These are phyloP conservation scores for Neotragus pygmaeus DNA, from an alignment of 2,113 vertebrate genomes.

Conservation along the genomic window DNA sequence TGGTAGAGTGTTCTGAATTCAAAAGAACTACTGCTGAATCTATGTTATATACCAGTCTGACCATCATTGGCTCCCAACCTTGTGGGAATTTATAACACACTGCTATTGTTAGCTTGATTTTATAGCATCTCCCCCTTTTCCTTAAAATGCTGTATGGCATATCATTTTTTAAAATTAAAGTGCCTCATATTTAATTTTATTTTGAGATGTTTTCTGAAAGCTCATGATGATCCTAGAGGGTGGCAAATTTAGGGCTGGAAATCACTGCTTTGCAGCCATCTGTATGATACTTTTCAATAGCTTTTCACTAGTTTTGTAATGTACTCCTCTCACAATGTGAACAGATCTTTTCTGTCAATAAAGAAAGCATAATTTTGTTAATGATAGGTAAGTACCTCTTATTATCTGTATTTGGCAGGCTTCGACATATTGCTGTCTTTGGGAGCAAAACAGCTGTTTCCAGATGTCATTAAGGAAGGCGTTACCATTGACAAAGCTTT, in stretches of 20 bases:
- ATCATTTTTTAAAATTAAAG: conserved; percentile 41
- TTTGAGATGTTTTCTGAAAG: conserved; percentile 43
- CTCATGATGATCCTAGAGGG: conserved; percentile 18
- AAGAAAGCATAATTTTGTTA: conserved; percentile 67
- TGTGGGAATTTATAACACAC: conserved; percentile 26
- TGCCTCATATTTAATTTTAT: conserved; percentile 55
- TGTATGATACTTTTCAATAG: conserved; percentile 12
- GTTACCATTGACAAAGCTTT: conserved; percentile 51
- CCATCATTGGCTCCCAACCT: not conserved
- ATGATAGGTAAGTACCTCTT: conserved; percentile 63
- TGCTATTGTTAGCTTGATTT: conserved; percentile 42
- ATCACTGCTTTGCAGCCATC: conserved; percentile 27
- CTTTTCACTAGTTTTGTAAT: conserved; percentile 26
- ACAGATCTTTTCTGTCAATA: conserved; percentile 57
- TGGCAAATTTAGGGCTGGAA: conserved; percentile 12
- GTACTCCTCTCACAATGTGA: conserved; percentile 44
- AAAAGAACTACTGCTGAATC: not conserved
- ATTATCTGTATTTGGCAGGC: conserved; percentile 59
- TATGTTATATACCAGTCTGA: not conserved
- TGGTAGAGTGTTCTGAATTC: conserved; percentile 18
- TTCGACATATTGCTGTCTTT: conserved; percentile 48
- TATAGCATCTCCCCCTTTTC: not conserved
- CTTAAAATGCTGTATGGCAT: conserved; percentile 34
- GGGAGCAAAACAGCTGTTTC: conserved; percentile 61
- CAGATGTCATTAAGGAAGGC: conserved; percentile 59